phyloP scores from a whole-genome alignment of 2,797 vertebrate species.

The Epinephelus coioides region DNA sequence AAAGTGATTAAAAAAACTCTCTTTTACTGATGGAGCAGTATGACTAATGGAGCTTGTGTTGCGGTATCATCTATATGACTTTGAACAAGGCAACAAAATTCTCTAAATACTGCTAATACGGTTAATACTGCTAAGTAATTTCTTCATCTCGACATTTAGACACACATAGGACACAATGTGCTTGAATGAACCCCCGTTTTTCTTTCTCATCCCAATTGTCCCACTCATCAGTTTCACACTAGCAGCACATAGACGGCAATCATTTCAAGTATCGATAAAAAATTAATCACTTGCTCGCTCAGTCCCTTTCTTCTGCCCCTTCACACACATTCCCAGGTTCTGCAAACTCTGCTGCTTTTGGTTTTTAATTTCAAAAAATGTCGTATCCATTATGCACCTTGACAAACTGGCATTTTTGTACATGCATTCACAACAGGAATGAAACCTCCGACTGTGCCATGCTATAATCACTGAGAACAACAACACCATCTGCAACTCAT shows the following conservation, averaged over 20 bases:
- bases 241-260: conserved; percentile 21
- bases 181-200: background rate
- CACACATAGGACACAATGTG: background rate
- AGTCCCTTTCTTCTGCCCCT: conserved; percentile 37
- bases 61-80: background rate
- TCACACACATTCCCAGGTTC: conserved; percentile 16
- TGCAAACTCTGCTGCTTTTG: conserved; percentile 18
- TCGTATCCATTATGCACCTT: conserved; percentile 20
- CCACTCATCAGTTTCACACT: conserved; percentile 13
- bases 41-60: background rate
- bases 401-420: conserved; percentile 7
- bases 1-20: background rate
- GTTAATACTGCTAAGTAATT: background rate
- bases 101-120: background rate
- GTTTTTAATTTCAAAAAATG: conserved; percentile 18
- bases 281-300: conserved; percentile 32
- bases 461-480: conserved; percentile 41
- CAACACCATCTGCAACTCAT: conserved; percentile 51
- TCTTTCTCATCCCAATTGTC: background rate
- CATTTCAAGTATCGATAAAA: conserved; percentile 44
- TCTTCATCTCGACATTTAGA: background rate
- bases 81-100: background rate
- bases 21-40: background rate
- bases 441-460: conserved; percentile 6
- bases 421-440: conserved; percentile 4